Percentiles rank a stretch among this genome's conserved stretches.
Conservation (phyloP, 2,113 vertebrate species). For the Sapajus apella region DNA sequence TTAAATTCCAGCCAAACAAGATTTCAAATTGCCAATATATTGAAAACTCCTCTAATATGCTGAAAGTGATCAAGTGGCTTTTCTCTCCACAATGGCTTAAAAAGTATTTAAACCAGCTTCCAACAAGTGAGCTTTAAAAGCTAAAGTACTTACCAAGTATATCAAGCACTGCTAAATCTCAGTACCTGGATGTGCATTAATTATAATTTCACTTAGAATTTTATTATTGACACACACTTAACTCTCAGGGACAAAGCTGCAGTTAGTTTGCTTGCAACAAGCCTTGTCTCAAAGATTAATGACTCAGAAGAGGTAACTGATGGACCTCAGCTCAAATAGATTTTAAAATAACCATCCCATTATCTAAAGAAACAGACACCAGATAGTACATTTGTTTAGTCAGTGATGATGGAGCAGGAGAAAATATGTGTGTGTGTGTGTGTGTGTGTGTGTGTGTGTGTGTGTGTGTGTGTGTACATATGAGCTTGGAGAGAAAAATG, state of each 20-base stretch:
- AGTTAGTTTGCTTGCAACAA: conserved; percentile 15
- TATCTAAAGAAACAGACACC: conserved; percentile 53
- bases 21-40: not conserved
- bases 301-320: conserved; percentile 37
- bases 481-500: not conserved
- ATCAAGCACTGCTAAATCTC: not conserved
- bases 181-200: not conserved
- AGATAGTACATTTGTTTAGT: not conserved
- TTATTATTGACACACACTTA: conserved; percentile 43
- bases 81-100: not conserved
- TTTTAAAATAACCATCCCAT: conserved; percentile 50
- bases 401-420: not conserved
- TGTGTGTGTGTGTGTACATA: not conserved
- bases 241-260: conserved; percentile 8
- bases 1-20: not conserved
- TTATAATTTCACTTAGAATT: conserved; percentile 53
- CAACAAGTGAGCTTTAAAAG: conserved; percentile 39
- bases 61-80: not conserved
- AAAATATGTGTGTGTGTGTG: not conserved
- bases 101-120: conserved; percentile 3
- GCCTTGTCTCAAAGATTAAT: conserved; percentile 59
- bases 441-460: not conserved
- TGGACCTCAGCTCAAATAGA: not conserved
- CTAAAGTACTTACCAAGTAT: not conserved
- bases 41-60: not conserved